Conservation (phyloP, 2,888 invertebrate genomes). For the Pycnomerus fuliginosus region DNA sequence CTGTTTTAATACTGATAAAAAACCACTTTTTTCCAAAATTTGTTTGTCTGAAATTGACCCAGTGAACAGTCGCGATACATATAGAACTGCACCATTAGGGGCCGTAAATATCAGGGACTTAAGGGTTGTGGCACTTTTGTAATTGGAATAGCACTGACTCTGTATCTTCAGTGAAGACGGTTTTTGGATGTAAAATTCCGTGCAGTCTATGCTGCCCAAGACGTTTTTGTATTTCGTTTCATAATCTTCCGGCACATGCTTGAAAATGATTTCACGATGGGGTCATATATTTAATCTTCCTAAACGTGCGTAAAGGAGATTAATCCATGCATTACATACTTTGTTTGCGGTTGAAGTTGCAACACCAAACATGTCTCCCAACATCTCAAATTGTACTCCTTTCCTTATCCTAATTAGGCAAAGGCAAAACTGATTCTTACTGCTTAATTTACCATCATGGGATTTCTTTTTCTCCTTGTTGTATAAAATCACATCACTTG, state of each 20-base stretch:
- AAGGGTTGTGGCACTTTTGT: slow-evolving; percentile 24
- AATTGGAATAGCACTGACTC: slow-evolving; percentile 22
- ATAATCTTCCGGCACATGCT: slow-evolving; percentile 19
- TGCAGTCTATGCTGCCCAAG: slow-evolving; percentile 25
- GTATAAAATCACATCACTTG: too few species aligned
- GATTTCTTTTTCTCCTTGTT: too few species aligned
- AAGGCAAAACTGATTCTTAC: too few species aligned
- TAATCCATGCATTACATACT: slow-evolving; percentile 2
- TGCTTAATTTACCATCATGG: too few species aligned
- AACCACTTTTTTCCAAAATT: slow-evolving; percentile 20
- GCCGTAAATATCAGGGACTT: slow-evolving; percentile 25
- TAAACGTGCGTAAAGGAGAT: slow-evolving; percentile 8
- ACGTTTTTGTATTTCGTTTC: slow-evolving; percentile 16
- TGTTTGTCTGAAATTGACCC: slow-evolving; percentile 23
- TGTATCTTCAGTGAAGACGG: slow-evolving; percentile 23
- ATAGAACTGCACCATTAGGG: slow-evolving; percentile 25
- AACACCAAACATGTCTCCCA: slow-evolving; percentile 3
- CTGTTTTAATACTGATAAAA: slow-evolving; percentile 12
- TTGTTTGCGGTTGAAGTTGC: not conserved
- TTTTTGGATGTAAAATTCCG: slow-evolving; percentile 23
- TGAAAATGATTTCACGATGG: slow-evolving; percentile 15
- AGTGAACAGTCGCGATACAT: slow-evolving; percentile 17
- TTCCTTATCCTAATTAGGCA: too few species aligned
- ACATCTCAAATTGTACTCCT: too few species aligned
- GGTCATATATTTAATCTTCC: slow-evolving; percentile 21